These are phyloP conservation scores for Copidosoma floridanum DNA, from an alignment of 1,140 invertebrate genomes.

Conservation along the genomic window DNA sequence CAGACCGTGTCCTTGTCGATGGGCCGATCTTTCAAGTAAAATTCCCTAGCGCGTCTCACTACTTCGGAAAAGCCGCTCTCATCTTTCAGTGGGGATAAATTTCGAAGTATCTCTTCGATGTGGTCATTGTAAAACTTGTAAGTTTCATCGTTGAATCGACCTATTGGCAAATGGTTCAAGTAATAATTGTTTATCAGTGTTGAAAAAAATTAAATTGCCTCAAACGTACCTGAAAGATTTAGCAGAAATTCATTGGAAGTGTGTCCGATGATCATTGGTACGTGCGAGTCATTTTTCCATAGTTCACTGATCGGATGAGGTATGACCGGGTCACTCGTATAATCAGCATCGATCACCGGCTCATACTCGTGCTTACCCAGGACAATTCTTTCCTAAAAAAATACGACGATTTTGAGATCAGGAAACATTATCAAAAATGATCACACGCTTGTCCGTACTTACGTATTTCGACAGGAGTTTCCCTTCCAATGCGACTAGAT, in stretches of 20 bases:
- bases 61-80: neutral
- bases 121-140: constrained; percentile 5
- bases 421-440: too few species aligned
- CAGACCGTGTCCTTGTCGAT: neutral
- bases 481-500: constrained; percentile 1
- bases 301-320: constrained; percentile 16
- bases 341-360: constrained; percentile 5
- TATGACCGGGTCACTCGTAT: constrained; percentile 22
- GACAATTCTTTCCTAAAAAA: neutral
- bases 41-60: neutral
- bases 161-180: neutral
- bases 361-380: neutral
- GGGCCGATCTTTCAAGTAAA: constrained; percentile 19
- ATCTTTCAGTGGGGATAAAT: neutral
- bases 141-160: neutral
- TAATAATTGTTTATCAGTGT: neutral
- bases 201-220: neutral
- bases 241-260: constrained; percentile 25
- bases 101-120: neutral
- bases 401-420: too few species aligned
- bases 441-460: too few species aligned
- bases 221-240: constrained; percentile 19
- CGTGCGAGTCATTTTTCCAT: neutral
- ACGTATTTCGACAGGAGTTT: too few species aligned
- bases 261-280: constrained; percentile 31